phyloP scores from a whole-genome alignment of 2,888 invertebrate species.

The Limnephilus rhombicus region DNA sequence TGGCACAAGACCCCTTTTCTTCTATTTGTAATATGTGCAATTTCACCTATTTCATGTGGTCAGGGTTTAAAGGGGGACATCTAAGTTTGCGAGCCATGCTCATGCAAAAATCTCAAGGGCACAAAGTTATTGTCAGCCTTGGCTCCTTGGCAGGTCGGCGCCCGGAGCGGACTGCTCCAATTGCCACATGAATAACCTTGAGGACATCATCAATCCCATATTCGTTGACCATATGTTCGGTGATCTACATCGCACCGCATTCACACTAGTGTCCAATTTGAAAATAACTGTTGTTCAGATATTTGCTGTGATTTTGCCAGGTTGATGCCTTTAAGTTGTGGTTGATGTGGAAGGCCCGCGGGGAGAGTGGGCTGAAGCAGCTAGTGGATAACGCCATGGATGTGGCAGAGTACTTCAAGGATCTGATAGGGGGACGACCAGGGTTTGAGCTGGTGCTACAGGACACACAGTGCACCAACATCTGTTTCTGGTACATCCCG shows the following conservation, averaged over 20 bases:
- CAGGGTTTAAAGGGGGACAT: too few species aligned
- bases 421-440: conserved; percentile 74
- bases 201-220: too few species aligned
- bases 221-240: too few species aligned
- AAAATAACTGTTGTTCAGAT: background rate
- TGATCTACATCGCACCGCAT: too few species aligned
- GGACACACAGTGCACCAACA: conserved; percentile 86
- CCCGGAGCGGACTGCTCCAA: too few species aligned
- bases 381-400: conserved; percentile 83
- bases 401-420: conserved; percentile 78
- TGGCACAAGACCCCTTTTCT: background rate
- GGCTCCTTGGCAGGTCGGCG: too few species aligned
- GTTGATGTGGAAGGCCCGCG: conserved; percentile 93
- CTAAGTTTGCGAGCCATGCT: too few species aligned
- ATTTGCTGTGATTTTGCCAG: conserved; percentile 69
- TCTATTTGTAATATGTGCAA: background rate
- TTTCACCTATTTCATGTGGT: too few species aligned
- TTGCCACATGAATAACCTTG: too few species aligned
- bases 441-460: conserved; percentile 81
- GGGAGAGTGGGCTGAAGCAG: conserved; percentile 78
- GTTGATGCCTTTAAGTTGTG: conserved; percentile 95
- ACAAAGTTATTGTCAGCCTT: too few species aligned
- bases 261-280: background rate
- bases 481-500: conserved; percentile 94
- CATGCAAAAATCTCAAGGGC: too few species aligned